Conservation (phyloP, 2,888 invertebrate species). For the Ectropis crepuscularia region DNA sequence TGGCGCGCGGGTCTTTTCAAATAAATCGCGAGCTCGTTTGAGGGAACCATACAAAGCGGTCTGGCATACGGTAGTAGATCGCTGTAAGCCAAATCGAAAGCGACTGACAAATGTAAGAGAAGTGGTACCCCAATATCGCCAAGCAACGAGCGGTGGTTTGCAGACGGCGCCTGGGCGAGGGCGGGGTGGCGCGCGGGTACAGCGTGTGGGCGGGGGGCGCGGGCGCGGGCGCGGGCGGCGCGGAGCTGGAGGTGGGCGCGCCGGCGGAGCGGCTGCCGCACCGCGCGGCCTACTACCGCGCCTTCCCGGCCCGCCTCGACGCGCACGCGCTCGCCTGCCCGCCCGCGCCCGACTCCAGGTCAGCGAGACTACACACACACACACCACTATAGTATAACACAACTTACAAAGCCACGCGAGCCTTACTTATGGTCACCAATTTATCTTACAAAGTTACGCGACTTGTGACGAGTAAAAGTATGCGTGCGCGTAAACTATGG, state of each 20-base stretch:
- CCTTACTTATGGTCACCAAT: no score
- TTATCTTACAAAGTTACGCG: no score
- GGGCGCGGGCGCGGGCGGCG: constrained; percentile 68
- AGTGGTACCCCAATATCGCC: not conserved
- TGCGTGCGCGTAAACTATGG: no score
- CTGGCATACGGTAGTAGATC: no score
- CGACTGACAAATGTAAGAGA: not conserved
- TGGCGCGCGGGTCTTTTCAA: no score
- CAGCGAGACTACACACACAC: constrained; percentile 1
- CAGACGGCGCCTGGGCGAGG: constrained; percentile 77
- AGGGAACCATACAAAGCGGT: no score
- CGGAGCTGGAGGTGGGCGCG: constrained; percentile 93
- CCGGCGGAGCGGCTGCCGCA: constrained; percentile 92
- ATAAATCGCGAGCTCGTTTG: no score
- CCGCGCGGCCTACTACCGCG: constrained; percentile 89
- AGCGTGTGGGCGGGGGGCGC: constrained; percentile 74
- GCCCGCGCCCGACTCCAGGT: constrained; percentile 73
- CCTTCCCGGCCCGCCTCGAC: constrained; percentile 95
- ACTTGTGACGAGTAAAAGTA: no score
- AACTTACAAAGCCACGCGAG: no score
- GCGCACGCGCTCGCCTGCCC: constrained; percentile 76
- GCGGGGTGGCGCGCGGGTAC: constrained; percentile 74
- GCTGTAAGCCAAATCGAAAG: no score
- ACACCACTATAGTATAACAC: constrained; percentile 11
- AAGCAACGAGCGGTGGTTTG: constrained; percentile 43